Conservation (phyloP, 2,888 invertebrate genomes). For the Agrotis exclamationis region DNA sequence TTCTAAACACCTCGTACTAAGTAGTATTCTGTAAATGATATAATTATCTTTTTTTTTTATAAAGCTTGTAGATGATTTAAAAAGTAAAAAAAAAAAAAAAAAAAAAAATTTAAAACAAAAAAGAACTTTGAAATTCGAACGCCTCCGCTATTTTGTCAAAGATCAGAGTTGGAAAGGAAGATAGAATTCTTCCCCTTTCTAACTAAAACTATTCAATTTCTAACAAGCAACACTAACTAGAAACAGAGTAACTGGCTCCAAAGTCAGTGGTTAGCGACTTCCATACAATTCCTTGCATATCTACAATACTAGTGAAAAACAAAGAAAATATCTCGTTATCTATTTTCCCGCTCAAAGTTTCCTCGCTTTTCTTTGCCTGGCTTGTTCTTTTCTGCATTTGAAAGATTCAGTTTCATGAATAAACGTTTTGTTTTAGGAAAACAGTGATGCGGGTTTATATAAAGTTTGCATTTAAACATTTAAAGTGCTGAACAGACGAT, state of each 20-base stretch:
- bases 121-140: neutral
- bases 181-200: neutral
- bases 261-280: slow-evolving; percentile 1
- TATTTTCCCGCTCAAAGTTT: slow-evolving; percentile 6
- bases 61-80: too few species aligned
- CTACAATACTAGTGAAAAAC: slow-evolving; percentile 15
- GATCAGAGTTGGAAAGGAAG: neutral
- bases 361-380: neutral
- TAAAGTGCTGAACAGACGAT: too few species aligned
- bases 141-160: slow-evolving; percentile 1
- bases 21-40: too few species aligned
- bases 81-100: too few species aligned
- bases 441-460: neutral
- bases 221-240: neutral
- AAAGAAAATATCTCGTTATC: slow-evolving; percentile 9
- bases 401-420: neutral
- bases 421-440: neutral
- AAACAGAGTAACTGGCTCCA: neutral
- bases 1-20: neutral
- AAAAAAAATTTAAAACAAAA: too few species aligned
- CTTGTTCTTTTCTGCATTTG: slow-evolving; percentile 14
- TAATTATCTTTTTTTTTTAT: too few species aligned
- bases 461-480: neutral
- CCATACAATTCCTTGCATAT: slow-evolving; percentile 17
- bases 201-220: neutral